phyloP scores from a whole-genome alignment of 2,113 vertebrate genomes.

The Ascaphus truei region DNA sequence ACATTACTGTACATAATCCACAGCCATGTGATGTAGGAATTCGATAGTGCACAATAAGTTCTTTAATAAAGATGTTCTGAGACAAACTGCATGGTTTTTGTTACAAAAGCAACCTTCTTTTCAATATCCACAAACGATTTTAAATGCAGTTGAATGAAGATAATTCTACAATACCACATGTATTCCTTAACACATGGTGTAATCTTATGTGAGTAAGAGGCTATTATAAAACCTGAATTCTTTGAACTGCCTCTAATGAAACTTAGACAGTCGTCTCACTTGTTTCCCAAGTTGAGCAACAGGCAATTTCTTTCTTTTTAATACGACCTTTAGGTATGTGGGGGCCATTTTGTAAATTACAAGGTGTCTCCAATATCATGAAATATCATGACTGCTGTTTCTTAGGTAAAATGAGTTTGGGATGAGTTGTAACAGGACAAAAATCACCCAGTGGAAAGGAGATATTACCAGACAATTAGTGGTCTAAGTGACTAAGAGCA shows the following conservation, averaged over 20 bases:
- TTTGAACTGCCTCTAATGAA: slow-evolving; percentile 38
- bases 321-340: slow-evolving; percentile 47
- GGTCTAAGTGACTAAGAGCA: neutral
- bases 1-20: no score
- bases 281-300: slow-evolving; percentile 39
- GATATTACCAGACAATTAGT: neutral
- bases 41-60: neutral
- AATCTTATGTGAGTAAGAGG: slow-evolving; percentile 24
- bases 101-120: neutral
- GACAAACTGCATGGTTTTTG: neutral
- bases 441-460: neutral
- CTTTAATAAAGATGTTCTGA: neutral
- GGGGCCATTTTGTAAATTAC: slow-evolving; percentile 50
- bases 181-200: neutral
- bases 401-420: slow-evolving; percentile 42
- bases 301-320: slow-evolving; percentile 47
- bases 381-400: slow-evolving; percentile 51
- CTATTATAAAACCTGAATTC: slow-evolving; percentile 19
- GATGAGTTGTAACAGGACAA: slow-evolving; percentile 50
- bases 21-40: no score
- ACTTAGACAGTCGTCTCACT: slow-evolving; percentile 38
- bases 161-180: slow-evolving; percentile 24
- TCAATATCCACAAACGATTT: slow-evolving; percentile 6
- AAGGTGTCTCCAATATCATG: slow-evolving; percentile 48
- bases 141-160: slow-evolving; percentile 44